These are phyloP conservation scores for Ornithoptera alexandrae DNA, from an alignment of 2,888 invertebrate genomes.

Conservation along the genomic window DNA sequence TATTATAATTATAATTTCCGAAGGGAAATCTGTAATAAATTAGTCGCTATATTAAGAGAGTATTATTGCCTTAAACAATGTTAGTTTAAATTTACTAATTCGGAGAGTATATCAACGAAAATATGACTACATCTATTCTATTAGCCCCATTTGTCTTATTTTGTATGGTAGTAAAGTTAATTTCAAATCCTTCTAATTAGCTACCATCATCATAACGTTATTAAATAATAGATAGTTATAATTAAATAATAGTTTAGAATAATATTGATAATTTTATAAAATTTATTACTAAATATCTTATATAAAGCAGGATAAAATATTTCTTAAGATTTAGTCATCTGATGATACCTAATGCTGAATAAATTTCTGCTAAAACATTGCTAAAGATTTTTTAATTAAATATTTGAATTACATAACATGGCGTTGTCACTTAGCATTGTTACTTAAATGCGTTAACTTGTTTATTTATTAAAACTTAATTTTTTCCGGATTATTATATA, in stretches of 20 bases:
- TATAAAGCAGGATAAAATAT: not conserved
- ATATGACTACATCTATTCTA: no score
- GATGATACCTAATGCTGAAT: not conserved
- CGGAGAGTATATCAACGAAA: no score
- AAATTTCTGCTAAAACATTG: not conserved
- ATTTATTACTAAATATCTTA: not conserved
- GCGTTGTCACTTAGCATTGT: not conserved
- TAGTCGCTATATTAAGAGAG: not conserved
- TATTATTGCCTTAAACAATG: not conserved
- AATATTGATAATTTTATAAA: no score
- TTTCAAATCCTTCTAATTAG: no score
- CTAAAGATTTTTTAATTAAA: not conserved
- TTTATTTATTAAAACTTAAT: not conserved
- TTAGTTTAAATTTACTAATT: no score
- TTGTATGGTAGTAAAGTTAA: no score
- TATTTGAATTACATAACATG: not conserved
- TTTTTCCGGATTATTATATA: not conserved
- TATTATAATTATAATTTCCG: slow-evolving; percentile 2
- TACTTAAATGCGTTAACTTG: not conserved
- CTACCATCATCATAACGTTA: no score
- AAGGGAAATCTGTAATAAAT: not conserved
- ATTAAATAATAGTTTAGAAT: no score
- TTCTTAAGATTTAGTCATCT: not conserved
- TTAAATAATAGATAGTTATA: no score
- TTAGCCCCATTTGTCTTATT: no score